Percentiles rank a stretch among this genome's conserved stretches.
Conservation (phyloP, 2,797 vertebrate species). For the Premnoplex brunnescens region DNA sequence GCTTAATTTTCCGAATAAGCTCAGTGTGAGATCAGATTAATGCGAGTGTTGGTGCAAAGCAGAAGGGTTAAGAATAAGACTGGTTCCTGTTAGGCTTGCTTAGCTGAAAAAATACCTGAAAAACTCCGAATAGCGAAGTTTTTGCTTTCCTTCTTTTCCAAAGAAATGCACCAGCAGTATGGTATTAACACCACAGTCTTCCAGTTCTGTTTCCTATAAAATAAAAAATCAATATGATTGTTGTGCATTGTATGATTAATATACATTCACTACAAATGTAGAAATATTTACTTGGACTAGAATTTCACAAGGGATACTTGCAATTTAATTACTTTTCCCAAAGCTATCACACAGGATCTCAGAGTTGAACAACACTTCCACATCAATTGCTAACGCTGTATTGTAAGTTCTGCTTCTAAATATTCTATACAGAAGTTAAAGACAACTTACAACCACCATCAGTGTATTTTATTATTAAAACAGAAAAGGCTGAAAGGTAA, state of each 20-base stretch:
- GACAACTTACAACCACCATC: neutral
- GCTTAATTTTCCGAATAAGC: neutral
- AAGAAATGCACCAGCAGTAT: constrained; percentile 92
- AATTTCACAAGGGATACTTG: neutral
- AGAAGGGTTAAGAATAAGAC: neutral
- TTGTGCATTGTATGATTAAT: neutral
- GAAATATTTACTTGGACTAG: neutral
- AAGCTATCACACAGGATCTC: neutral
- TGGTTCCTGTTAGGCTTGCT: neutral
- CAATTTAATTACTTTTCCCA: neutral
- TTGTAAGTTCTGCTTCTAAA: neutral
- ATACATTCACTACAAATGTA: neutral
- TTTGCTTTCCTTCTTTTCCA: constrained; percentile 86
- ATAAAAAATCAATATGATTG: neutral
- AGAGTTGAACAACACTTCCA: neutral
- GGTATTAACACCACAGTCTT: constrained; percentile 81
- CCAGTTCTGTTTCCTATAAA: constrained; percentile 75
- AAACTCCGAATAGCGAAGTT: constrained; percentile 89
- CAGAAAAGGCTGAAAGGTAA: neutral
- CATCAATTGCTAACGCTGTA: neutral
- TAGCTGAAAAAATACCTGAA: constrained; percentile 77
- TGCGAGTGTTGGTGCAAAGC: neutral
- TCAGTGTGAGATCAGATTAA: neutral
- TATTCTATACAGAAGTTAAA: neutral
- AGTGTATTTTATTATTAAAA: neutral